Evolutionary conservation across 1,140 invertebrate species (phyloP), one percentile per base, ranked within the genome.

Genomic region (Pantala flavescens): DNA sequence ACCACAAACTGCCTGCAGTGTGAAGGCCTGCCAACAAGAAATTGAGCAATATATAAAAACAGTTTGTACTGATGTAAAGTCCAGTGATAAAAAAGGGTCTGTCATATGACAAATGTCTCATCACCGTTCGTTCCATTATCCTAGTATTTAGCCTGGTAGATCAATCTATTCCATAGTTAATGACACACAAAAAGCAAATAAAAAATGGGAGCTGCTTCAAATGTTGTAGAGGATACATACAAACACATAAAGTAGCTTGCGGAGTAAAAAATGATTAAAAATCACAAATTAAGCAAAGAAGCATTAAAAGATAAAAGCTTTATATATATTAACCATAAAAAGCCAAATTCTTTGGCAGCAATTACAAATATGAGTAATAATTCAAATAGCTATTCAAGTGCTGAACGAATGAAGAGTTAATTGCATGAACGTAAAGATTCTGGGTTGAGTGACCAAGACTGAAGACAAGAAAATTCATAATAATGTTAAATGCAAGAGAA

Each of bases 31-130:
- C 49, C 49, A 63, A 63, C 49, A 63, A 63, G 49, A 63, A 63
- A 63, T 63, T 63, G 49, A 63, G 49, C 49, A 63, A 63, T 63
- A 63, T 63, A 63, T 63, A 63, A 63, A 63, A 63, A 63, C 49
- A 63, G 49, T 63, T 63, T 63, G 49, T 63, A 63, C 49, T 63
- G 49, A 63, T 63, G 49, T 63, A 19, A 63, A 63, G 14, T 63
- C 49, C 49, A 63, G 49, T 63, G 49, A 63, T 63, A 63, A 63
- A 63, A 63, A 63, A 63, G 49, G 49, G 49, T 63, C 49, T 63
- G 49, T 63, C 49, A 63, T 63, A 63, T 63, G 49, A 63, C 49
- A 63, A 63, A 63, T 63, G n/a, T 63, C 16, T 63, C 49, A 63
- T 63, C 49, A 63, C 49, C 14, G n/a, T 63, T 63, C 49, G 28